These are phyloP conservation scores for Mormyrus lacerda DNA, from an alignment of 2,113 vertebrate species.

Conservation along the genomic window DNA sequence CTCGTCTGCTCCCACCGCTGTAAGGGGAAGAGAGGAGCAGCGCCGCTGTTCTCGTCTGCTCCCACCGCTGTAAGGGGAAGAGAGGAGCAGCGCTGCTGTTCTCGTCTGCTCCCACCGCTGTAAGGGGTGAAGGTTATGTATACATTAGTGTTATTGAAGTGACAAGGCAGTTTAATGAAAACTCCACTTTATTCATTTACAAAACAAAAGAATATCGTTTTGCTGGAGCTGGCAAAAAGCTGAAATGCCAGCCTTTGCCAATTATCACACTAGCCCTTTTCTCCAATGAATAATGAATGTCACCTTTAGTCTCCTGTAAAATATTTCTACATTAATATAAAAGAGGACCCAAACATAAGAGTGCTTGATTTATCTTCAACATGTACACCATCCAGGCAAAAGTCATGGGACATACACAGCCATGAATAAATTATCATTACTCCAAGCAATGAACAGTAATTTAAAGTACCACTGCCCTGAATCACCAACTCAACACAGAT, in stretches of 20 bases:
- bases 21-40: constrained; percentile 49
- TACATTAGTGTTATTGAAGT: constrained; percentile 78
- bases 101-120: constrained; percentile 62
- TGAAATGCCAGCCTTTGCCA: constrained; percentile 98
- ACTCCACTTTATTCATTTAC: constrained; percentile 88
- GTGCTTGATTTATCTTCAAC: constrained; percentile 80
- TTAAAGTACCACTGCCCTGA: background rate
- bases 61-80: constrained; percentile 60
- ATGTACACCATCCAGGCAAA: constrained; percentile 46
- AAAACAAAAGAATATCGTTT: constrained; percentile 86
- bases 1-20: constrained; percentile 62
- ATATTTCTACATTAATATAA: constrained; percentile 91
- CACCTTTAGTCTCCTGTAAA: constrained; percentile 93
- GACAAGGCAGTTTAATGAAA: constrained; percentile 80
- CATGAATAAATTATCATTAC: background rate
- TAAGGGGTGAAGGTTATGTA: constrained; percentile 76
- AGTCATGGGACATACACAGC: background rate
- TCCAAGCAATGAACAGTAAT: background rate
- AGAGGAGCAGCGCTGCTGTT: constrained; percentile 36
- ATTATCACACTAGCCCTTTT: constrained; percentile 76
- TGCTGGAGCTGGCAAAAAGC: constrained; percentile 92
- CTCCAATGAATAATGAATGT: constrained; percentile 93
- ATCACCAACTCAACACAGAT: background rate
- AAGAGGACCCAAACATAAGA: constrained; percentile 73
- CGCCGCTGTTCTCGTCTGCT: constrained; percentile 46